phyloP scores from a whole-genome alignment of 92 coral and sea anemone genomes.

The Virgularia gustaviana region DNA sequence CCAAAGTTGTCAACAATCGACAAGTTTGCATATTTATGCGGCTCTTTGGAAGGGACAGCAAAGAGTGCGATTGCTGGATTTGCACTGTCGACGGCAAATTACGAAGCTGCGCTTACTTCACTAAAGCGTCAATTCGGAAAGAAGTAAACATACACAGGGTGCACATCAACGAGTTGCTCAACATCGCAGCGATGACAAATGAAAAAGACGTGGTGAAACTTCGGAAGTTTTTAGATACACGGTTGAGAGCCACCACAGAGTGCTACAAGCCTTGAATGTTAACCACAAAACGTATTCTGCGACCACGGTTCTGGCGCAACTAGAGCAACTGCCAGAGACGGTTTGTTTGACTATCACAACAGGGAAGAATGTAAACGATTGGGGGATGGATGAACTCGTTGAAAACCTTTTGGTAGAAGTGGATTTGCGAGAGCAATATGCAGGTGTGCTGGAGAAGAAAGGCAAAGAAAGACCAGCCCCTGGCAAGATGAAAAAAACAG shows the following conservation, averaged over 20 bases:
- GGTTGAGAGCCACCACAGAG: conserved; percentile 26
- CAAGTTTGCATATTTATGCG: no score
- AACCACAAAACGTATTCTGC: conserved; percentile 10
- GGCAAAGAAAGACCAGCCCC: not conserved
- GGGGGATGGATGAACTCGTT: conserved; percentile 35
- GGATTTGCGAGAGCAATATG: conserved; percentile 43
- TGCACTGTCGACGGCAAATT: no score
- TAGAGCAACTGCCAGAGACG: conserved; percentile 26
- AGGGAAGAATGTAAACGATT: conserved; percentile 13
- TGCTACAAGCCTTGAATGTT: conserved; percentile 1
- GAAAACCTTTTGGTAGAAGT: conserved; percentile 23
- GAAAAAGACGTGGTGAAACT: no score
- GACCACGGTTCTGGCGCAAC: conserved; percentile 40
- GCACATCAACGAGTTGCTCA: conserved; percentile 30
- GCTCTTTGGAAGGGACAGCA: no score
- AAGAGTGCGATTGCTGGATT: no score
- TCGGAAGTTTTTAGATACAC: no score
- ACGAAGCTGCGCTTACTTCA: no score
- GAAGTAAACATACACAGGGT: no score
- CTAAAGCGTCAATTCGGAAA: no score
- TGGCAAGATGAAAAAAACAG: not conserved
- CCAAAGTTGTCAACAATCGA: no score
- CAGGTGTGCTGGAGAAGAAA: no score
- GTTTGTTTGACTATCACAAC: conserved; percentile 21
- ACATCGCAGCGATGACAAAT: not conserved